Base-by-base conservation (phyloP, 2,888 invertebrate genomes). In the Pristionchus japonicus region DNA sequence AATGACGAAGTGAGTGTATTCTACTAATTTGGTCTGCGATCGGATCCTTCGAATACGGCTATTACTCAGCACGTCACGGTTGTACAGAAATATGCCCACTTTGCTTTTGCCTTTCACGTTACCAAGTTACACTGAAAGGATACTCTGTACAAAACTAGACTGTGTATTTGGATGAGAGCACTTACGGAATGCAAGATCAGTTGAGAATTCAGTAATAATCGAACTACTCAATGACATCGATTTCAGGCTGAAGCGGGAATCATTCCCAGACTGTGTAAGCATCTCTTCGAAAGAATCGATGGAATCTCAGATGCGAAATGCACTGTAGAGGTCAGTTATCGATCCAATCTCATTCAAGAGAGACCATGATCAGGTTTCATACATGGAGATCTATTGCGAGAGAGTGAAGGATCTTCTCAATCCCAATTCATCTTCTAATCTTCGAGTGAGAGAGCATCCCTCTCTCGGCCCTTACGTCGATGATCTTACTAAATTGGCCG, bases 311-410 rank as follows among this genome's bases (percentile, higher is more conserved):
- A 97, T 91, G 96, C 97, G 31, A 97, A 97, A 95, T 98, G 97
- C 95, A 97, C 97, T 91, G 97, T 98, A 23, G 96, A 96, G 95
- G 96, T 96, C 6, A 57, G 57, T 57, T n/a, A n/a, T n/a, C n/a
- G n/a, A n/a, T n/a, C n/a, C n/a, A n/a, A n/a, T n/a, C n/a, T n/a
- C n/a, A n/a, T n/a, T n/a, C n/a, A n/a, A n/a, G n/a, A n/a, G n/a
- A 20, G 34, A 3, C 11, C 11, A 13, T 7, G n/a, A 89, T 61
- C 90, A 97, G 97, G 97, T 98, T 31, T 98, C 98, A 91, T 99
- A 99, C 95, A 99, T 99, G 98, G 99, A 99, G 95, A 99, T 99
- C 92, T 99, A 99, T 95, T 99, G 99, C 95, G 99, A 99, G 95
- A 96, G 98, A 86, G 99, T 99, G 0, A 96, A 99, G 31, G 99